A percentile compares a stretch with the other conserved stretches of the same genome.
phyloP scores from a whole-genome alignment of 2,113 vertebrate genomes.

The Daphoenositta chrysoptera region DNA sequence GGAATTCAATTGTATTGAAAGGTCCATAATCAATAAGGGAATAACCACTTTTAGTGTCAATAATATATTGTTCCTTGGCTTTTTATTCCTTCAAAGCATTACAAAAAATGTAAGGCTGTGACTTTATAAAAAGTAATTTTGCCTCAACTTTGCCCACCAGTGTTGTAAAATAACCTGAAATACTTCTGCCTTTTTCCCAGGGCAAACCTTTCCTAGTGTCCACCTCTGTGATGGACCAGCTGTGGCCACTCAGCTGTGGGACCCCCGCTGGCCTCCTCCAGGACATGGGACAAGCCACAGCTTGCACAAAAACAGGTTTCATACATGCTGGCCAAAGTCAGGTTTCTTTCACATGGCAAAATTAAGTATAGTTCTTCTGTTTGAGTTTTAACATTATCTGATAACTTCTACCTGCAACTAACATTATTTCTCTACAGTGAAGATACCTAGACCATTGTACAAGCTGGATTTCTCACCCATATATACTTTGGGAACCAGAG shows the following conservation, averaged over 20 bases:
- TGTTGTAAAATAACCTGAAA: constrained; percentile 17
- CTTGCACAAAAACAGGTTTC: background rate
- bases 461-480: background rate
- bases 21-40: background rate
- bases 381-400: background rate
- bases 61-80: constrained; percentile 20
- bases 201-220: background rate
- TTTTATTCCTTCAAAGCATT: constrained; percentile 49
- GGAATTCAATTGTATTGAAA: background rate
- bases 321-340: background rate
- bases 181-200: background rate
- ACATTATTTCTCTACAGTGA: background rate
- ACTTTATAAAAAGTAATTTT: background rate
- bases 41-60: constrained; percentile 1
- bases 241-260: background rate
- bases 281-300: background rate
- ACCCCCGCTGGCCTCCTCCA: background rate
- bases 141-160: background rate
- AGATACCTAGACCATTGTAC: background rate
- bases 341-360: background rate
- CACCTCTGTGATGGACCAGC: fast-evolving
- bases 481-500: background rate
- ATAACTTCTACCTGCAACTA: constrained; percentile 11
- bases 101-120: constrained; percentile 39
- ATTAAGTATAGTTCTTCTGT: background rate